phyloP scores from a whole-genome alignment of 1,140 invertebrate species.

The roundworm (Caenorhabditis elegans) region WBcel235 BX284606.5:9507501-9508000 shows the following conservation, averaged over 20 bases:
- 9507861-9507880: neutral
- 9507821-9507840: no score
- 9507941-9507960: no score
- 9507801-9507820: no score
- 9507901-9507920: no score
- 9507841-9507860: no score
- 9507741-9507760: neutral
- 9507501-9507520: neutral
- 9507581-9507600: neutral
- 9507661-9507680: no score
- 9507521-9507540: neutral
- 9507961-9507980: no score
- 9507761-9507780: neutral
- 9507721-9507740: neutral
- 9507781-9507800: no score
- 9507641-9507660: no score
- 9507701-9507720: neutral
- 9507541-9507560: neutral
- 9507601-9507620: neutral
- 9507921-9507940: no score
- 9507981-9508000: no score
- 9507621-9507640: neutral
- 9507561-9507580: conserved; percentile 3
- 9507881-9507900: neutral
- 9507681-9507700: neutral